Evolutionary conservation across 92 coral and sea anemone species (phyloP).

Genomic region (Zoanthus solanderi): DNA sequence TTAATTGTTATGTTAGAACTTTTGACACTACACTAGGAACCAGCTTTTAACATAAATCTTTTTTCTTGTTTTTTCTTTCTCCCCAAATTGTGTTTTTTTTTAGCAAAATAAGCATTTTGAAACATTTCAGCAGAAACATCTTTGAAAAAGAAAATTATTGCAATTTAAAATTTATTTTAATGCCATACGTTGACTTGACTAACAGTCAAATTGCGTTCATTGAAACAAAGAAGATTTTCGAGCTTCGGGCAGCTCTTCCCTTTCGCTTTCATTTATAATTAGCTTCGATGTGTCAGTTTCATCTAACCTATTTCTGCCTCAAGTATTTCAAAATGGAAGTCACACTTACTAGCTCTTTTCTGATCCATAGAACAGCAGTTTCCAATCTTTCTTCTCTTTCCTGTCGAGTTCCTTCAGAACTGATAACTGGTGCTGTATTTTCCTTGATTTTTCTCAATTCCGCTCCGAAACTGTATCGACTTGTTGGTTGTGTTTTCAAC

Average conservation of each 20-base stretch:
- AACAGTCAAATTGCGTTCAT: not conserved
- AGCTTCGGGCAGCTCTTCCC: not conserved
- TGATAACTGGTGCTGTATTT: constrained; percentile 73
- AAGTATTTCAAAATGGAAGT: not conserved
- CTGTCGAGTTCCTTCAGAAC: constrained; percentile 84
- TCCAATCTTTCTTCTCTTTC: constrained; percentile 89
- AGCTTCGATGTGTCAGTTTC: not conserved
- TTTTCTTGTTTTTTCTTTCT: not conserved
- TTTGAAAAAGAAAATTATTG: not conserved
- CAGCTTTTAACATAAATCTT: not conserved
- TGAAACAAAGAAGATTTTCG: not conserved
- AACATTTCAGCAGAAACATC: not conserved
- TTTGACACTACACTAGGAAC: not conserved
- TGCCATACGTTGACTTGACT: not conserved
- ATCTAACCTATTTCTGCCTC: not conserved
- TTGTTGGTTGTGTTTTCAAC: constrained; percentile 42
- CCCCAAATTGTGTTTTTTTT: not conserved
- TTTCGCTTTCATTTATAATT: not conserved
- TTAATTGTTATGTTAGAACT: not conserved
- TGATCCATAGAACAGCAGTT: constrained; percentile 88
- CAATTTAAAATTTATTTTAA: not conserved
- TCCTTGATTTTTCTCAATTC: constrained; percentile 36
- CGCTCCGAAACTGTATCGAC: constrained; percentile 40
- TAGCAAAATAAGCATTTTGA: not conserved
- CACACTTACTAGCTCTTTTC: constrained; percentile 89